Conservation (phyloP, 1,140 invertebrate genomes). For the Nautilus pompilius region DNA sequence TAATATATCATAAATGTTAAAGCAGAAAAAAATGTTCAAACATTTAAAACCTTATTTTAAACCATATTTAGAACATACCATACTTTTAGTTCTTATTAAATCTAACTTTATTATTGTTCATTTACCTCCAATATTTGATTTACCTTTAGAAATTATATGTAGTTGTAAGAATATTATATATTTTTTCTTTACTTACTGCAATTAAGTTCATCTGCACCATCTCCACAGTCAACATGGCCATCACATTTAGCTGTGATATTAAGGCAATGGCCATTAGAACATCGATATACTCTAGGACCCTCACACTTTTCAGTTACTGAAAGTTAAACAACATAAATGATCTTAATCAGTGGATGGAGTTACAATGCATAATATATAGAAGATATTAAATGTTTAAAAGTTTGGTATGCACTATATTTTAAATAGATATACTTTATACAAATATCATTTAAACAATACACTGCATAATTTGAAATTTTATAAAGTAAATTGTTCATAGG, state of each 20-base stretch:
- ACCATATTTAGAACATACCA: too few species aligned
- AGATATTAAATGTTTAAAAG: neutral
- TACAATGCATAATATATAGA: neutral
- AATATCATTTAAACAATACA: too few species aligned
- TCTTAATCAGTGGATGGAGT: neutral
- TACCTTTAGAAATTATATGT: too few species aligned
- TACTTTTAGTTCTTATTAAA: too few species aligned
- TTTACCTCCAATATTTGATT: too few species aligned
- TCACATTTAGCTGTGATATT: slow-evolving; percentile 25
- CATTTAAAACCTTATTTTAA: too few species aligned
- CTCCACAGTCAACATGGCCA: slow-evolving; percentile 33
- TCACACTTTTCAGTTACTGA: slow-evolving; percentile 8
- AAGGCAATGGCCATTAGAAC: slow-evolving; percentile 28
- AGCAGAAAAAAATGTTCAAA: too few species aligned
- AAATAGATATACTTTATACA: neutral
- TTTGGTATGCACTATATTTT: neutral
- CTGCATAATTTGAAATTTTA: too few species aligned
- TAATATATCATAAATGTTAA: too few species aligned
- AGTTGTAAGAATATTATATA: too few species aligned
- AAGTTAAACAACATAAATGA: neutral
- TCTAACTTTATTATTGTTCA: too few species aligned
- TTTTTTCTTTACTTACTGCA: slow-evolving; percentile 38
- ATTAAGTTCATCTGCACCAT: slow-evolving; percentile 31
- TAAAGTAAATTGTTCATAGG: too few species aligned
- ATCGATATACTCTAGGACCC: slow-evolving; percentile 14